Evolutionary conservation across 1,140 invertebrate genomes (phyloP), one percentile per base, ranked within the genome.

Genomic region (Rhyzopertha dominica): DNA sequence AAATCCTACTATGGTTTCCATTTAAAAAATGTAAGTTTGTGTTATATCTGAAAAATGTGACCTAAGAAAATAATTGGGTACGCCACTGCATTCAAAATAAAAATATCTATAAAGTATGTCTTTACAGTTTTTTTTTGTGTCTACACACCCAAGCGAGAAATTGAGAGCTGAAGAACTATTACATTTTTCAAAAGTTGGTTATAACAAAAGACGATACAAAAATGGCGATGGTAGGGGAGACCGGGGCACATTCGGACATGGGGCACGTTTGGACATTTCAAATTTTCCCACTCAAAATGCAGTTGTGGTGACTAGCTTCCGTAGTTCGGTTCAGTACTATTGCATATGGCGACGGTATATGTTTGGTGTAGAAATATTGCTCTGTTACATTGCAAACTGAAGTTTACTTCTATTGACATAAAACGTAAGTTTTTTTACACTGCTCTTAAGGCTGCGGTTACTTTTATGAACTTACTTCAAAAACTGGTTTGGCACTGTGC

Each of bases 201-300:
- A n/a, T n/a, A n/a, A n/a, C n/a, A n/a, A n/a, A n/a, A n/a, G n/a
- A n/a, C n/a, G n/a, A n/a, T n/a, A n/a, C n/a, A n/a, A n/a, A n/a
- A n/a, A n/a, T n/a, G n/a, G n/a, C n/a, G n/a, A n/a, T n/a, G n/a
- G 5, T 41, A 41, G 38, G 14, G 38, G 12, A 41, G 17, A 29
- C 25, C 14, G 38, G 38, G 38, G 25, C 38, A 41, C 19, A 12
- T 28, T 41, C 25, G 38, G 38, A 29, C 25, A 29, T 28, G 26
- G 26, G 17, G 25, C 10, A 41, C 38, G 16, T 41, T 28, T 28
- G 38, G 24, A 41, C 38, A 30, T 18, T 41, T 41, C 16, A 41
- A 30, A 41, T 41, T 30, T 41, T n/a, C 38, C 26, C 9, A 8
- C 4, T 23, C 19, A 29, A 29, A 29, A 13, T 13, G 16, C 2